A percentile compares a stretch with the other conserved stretches of the same genome.
Conservation (phyloP, 2,888 invertebrate species). For the Ectropis crepuscularia region DNA sequence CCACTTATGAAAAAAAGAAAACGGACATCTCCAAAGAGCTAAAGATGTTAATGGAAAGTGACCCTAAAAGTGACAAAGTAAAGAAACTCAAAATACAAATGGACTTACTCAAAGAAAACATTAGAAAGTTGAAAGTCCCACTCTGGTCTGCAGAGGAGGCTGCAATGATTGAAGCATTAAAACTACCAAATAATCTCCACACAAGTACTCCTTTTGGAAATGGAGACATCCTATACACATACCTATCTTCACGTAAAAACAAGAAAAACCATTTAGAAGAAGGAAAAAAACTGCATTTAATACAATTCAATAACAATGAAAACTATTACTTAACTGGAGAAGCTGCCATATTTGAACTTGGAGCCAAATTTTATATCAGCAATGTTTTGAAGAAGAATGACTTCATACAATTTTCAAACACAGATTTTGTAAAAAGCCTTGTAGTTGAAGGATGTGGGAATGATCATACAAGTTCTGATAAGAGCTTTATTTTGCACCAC, state of each 20-base stretch:
- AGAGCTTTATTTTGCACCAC: conserved; percentile 86
- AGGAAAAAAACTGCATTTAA: conserved; percentile 77
- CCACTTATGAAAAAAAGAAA: conserved; percentile 80
- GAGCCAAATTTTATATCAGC: conserved; percentile 81
- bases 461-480: conserved; percentile 81
- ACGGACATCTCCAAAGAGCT: conserved; percentile 78
- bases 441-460: conserved; percentile 90
- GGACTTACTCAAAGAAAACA: conserved; percentile 84
- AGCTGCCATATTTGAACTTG: conserved; percentile 89
- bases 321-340: conserved; percentile 87
- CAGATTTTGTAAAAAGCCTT: conserved; percentile 91
- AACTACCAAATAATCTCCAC: conserved; percentile 89
- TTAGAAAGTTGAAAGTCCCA: conserved; percentile 86
- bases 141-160: conserved; percentile 90
- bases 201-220: conserved; percentile 82
- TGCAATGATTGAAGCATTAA: conserved; percentile 86
- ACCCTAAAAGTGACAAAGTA: conserved; percentile 67
- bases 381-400: conserved; percentile 69
- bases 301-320: conserved; percentile 85
- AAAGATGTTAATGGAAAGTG: conserved; percentile 66
- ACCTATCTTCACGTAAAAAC: conserved; percentile 55
- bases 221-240: conserved; percentile 60
- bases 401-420: conserved; percentile 89
- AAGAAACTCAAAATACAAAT: conserved; percentile 84
- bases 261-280: conserved; percentile 83